A percentile compares a stretch with the other conserved stretches of the same genome.
These are phyloP conservation scores for Cyprinodon tularosa DNA, from an alignment of 2,113 vertebrate species.

Conservation along the genomic window DNA sequence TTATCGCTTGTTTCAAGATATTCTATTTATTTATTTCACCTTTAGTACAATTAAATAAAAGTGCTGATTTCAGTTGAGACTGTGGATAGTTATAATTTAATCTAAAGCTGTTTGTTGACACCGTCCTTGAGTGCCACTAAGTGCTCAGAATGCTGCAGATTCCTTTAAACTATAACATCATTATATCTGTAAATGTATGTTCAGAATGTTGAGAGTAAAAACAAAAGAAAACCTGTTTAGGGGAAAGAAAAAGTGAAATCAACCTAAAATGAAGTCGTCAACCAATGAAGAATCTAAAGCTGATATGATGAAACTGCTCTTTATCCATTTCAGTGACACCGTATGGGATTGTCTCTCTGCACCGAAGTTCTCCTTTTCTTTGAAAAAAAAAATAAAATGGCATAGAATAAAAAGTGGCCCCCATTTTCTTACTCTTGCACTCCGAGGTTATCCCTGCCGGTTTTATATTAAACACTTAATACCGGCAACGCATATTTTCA, in stretches of 20 bases:
- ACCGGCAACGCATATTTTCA: too few species aligned
- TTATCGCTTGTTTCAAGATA: neutral
- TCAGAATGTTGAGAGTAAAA: neutral
- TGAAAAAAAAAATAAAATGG: constrained; percentile 16
- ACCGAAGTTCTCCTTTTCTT: constrained; percentile 20
- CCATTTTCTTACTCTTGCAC: constrained; percentile 12
- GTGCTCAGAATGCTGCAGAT: neutral
- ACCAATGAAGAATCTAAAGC: constrained; percentile 5
- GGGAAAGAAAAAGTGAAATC: neutral
- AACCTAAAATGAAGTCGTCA: neutral
- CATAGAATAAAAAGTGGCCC: constrained; percentile 32
- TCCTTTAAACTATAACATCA: constrained; percentile 7
- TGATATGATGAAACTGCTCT: constrained; percentile 24
- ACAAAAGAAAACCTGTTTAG: constrained; percentile 6
- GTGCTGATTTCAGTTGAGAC: too few species aligned
- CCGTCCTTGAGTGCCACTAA: neutral
- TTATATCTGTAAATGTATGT: neutral
- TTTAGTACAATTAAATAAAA: neutral
- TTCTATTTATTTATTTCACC: neutral
- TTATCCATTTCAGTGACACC: constrained; percentile 43
- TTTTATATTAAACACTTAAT: constrained; percentile 6
- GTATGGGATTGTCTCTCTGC: constrained; percentile 28
- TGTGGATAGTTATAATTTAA: too few species aligned
- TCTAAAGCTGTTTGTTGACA: too few species aligned
- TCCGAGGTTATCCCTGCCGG: neutral